Evolutionary conservation across 1,140 invertebrate species (phyloP).

Genomic region (Melanaphis sacchari): DNA sequence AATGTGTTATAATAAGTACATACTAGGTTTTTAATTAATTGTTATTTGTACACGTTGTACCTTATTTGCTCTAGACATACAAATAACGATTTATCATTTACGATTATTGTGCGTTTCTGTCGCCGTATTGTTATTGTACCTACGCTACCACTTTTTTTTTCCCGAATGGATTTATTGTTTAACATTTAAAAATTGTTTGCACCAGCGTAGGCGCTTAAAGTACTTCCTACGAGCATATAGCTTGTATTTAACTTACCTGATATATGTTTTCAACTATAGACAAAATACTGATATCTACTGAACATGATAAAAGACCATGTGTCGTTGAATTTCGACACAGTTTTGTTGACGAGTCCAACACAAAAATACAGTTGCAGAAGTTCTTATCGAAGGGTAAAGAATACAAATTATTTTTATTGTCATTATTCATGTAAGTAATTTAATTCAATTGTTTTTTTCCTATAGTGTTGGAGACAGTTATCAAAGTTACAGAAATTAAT

Average conservation of each 20-base stretch:
- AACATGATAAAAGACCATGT: conserved; percentile 49
- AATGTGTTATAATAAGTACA: not conserved
- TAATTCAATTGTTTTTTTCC: not conserved
- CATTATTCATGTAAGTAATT: not conserved
- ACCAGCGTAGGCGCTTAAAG: not conserved
- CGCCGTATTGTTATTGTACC: not conserved
- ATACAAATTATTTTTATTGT: not conserved
- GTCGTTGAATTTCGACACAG: conserved; percentile 35
- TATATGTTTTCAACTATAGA: conserved; percentile 1
- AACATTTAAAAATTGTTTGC: not conserved
- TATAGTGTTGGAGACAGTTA: conserved; percentile 48
- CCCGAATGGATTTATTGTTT: not conserved
- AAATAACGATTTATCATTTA: not conserved
- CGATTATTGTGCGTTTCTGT: too few species aligned
- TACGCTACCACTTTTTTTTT: not conserved
- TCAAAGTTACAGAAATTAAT: conserved; percentile 46
- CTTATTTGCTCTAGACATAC: not conserved
- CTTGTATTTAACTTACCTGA: not conserved
- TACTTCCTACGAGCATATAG: not conserved
- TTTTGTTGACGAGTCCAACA: not conserved
- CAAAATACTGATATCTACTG: not conserved
- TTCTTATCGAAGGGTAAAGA: not conserved
- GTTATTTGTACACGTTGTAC: not conserved
- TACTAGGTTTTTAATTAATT: not conserved
- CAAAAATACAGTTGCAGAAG: conserved; percentile 42